Percentiles rank a stretch among this genome's conserved stretches.
These are phyloP conservation scores for Trichacis sp. DNA, from an alignment of 2,888 invertebrate genomes.

Conservation along the genomic window DNA sequence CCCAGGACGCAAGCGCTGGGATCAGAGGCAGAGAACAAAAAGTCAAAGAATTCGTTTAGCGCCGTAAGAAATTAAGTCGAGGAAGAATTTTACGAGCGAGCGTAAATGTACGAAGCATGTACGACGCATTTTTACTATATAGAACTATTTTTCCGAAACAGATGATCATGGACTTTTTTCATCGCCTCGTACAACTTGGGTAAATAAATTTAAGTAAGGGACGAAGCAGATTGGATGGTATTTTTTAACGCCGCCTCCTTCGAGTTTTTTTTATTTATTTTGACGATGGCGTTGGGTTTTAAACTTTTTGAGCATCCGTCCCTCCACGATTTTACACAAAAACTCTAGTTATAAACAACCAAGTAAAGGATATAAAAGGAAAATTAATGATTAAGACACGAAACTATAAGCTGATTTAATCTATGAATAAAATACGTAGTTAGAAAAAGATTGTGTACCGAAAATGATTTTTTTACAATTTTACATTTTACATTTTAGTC, in stretches of 20 bases:
- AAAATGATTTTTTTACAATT: not conserved
- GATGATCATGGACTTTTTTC: no score
- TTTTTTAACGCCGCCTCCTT: not conserved
- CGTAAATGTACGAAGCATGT: conserved; percentile 40
- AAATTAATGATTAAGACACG: conserved; percentile 35
- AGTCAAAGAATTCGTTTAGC: conserved; percentile 32
- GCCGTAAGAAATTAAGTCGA: conserved; percentile 40
- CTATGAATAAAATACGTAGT: conserved; percentile 49
- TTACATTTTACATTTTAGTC: conserved; percentile 15
- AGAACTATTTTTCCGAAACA: no score
- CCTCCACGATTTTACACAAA: conserved; percentile 59
- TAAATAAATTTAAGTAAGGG: not conserved
- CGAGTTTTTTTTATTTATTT: conserved; percentile 33
- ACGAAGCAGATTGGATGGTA: no score
- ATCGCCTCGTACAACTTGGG: not conserved
- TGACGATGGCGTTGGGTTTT: conserved; percentile 30
- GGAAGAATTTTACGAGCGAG: conserved; percentile 45
- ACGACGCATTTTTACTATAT: conserved; percentile 20
- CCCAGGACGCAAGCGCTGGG: conserved; percentile 65
- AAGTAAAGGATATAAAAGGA: conserved; percentile 40
- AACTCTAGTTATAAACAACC: conserved; percentile 53
- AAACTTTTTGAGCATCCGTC: conserved; percentile 44
- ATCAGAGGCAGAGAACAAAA: conserved; percentile 47
- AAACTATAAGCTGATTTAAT: conserved; percentile 51
- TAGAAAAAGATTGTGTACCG: conserved; percentile 14